These are phyloP conservation scores for Antheraea assamensis DNA, from an alignment of 2,888 invertebrate species.

Conservation along the genomic window DNA sequence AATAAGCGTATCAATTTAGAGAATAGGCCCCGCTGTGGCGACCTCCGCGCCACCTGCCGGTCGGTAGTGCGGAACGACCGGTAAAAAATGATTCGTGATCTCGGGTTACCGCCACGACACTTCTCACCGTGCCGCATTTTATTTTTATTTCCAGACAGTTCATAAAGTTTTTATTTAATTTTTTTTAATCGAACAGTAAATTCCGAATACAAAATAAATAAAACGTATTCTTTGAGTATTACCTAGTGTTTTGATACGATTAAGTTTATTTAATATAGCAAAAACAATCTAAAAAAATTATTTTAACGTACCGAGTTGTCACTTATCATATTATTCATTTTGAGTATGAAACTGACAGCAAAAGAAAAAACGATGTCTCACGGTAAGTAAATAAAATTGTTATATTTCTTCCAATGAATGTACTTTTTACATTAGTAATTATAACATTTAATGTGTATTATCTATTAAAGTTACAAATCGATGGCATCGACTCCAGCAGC, in stretches of 20 bases:
- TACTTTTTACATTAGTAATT: not conserved
- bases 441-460: not conserved
- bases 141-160: slow-evolving; percentile 61
- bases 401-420: not conserved
- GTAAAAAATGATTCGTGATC: slow-evolving; percentile 57
- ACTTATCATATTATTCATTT: not conserved
- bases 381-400: not conserved
- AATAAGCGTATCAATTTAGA: slow-evolving; percentile 3
- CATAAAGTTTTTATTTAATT: slow-evolving; percentile 39
- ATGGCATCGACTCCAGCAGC: not conserved
- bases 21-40: slow-evolving; percentile 47
- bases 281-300: not conserved
- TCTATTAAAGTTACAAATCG: not conserved
- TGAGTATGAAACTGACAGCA: not conserved
- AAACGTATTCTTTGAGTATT: not conserved
- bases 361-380: not conserved
- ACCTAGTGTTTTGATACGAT: not conserved
- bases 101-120: slow-evolving; percentile 61
- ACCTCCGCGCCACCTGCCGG: slow-evolving; percentile 45
- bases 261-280: not conserved
- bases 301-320: not conserved
- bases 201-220: slow-evolving; percentile 4
- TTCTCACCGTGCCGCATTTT: slow-evolving; percentile 50
- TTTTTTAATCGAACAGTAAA: slow-evolving; percentile 1
- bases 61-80: slow-evolving; percentile 57